These are phyloP conservation scores for Ypsolopha scabrella DNA, from an alignment of 2,888 invertebrate genomes.

Conservation along the genomic window DNA sequence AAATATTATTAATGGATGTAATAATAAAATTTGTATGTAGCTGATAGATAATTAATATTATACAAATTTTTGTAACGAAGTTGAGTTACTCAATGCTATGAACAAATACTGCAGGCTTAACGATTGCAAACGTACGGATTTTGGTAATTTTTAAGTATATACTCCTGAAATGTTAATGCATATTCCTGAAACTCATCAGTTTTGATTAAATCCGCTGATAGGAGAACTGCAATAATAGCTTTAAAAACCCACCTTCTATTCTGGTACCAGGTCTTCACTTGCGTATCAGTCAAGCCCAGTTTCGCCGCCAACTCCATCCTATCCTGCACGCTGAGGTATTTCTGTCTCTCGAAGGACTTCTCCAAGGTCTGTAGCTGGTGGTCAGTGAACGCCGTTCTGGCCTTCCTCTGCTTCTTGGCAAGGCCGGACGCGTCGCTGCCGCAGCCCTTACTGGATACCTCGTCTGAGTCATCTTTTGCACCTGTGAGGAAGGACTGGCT, in stretches of 20 bases:
- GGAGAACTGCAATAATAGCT: neutral
- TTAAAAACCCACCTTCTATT: slow-evolving; percentile 85
- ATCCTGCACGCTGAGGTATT: slow-evolving; percentile 97
- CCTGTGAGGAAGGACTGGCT: slow-evolving; percentile 63
- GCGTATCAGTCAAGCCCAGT: slow-evolving; percentile 96
- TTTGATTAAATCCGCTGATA: no score
- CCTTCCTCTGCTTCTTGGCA: slow-evolving; percentile 96
- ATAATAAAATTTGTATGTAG: no score
- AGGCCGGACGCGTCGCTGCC: slow-evolving; percentile 61
- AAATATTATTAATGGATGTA: no score
- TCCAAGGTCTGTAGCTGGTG: slow-evolving; percentile 96
- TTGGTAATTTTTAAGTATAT: no score
- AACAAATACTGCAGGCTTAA: no score
- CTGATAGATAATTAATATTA: no score
- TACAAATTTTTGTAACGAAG: no score
- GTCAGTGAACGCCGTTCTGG: slow-evolving; percentile 98
- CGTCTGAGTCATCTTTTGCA: slow-evolving; percentile 86
- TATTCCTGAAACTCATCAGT: no score
- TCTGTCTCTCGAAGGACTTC: slow-evolving; percentile 96
- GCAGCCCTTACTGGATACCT: slow-evolving; percentile 71
- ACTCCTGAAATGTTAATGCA: no score
- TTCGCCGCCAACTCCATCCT: slow-evolving; percentile 98
- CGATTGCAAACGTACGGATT: no score
- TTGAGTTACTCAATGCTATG: no score
- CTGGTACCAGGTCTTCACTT: slow-evolving; percentile 99